phyloP scores from a whole-genome alignment of 2,113 vertebrate species.

The Oenanthe melanoleuca region DNA sequence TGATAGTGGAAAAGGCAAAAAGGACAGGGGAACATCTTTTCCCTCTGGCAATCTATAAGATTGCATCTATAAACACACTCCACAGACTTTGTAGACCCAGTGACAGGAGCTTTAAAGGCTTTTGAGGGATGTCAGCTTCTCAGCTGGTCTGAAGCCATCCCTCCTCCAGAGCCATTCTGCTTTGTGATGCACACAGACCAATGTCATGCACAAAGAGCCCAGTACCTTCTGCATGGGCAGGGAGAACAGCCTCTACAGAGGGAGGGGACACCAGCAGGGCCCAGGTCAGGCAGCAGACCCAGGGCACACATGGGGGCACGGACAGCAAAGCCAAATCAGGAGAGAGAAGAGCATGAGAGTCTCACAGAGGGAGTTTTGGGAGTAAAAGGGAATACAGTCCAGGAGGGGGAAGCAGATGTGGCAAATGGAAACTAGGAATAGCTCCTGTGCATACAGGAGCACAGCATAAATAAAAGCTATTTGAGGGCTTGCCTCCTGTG shows the following conservation, averaged over 20 bases:
- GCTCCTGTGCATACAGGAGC: not conserved
- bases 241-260: not conserved
- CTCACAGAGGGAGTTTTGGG: not conserved
- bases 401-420: not conserved
- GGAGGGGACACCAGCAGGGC: not conserved
- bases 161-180: not conserved
- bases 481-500: not conserved
- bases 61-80: not conserved
- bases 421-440: not conserved
- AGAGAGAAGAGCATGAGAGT: not conserved
- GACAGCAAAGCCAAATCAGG: not conserved
- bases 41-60: not conserved
- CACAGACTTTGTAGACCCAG: not conserved
- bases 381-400: not conserved
- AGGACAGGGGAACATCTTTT: not conserved
- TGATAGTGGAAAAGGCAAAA: not conserved
- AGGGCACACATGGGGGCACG: not conserved
- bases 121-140: not conserved
- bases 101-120: not conserved
- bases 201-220: fast-evolving
- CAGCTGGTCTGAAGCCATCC: not conserved
- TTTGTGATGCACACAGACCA: not conserved
- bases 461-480: not conserved
- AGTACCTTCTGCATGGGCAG: not conserved
- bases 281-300: not conserved